A percentile compares a stretch with the other conserved stretches of the same genome.
phyloP scores from a whole-genome alignment of 2,113 vertebrate species.

The Burhinus bistriatus region DNA sequence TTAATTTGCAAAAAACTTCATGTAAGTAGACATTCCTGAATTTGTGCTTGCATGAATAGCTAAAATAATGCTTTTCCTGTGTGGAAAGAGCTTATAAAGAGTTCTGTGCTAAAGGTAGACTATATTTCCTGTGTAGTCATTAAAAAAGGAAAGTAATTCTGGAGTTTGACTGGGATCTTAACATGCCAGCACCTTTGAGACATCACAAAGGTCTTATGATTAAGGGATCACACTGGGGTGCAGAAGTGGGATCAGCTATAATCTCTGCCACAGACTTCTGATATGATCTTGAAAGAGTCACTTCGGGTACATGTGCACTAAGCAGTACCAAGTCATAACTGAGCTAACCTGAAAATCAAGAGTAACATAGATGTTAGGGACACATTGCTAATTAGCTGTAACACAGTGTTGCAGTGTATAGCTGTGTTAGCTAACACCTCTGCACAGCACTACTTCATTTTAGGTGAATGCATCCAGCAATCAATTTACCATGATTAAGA shows the following conservation, averaged over 20 bases:
- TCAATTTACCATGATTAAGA: not conserved
- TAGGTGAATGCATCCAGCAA: not conserved
- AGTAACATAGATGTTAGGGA: not conserved
- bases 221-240: not conserved
- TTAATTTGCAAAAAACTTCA: not conserved
- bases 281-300: not conserved
- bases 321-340: not conserved
- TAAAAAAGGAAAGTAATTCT: not conserved
- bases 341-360: not conserved
- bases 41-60: not conserved
- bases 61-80: not conserved
- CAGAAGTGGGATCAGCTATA: not conserved
- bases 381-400: not conserved
- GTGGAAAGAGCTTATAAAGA: not conserved
- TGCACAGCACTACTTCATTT: not conserved
- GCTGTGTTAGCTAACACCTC: not conserved
- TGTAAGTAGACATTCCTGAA: not conserved
- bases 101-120: not conserved
- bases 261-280: not conserved
- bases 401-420: not conserved
- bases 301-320: not conserved
- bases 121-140: not conserved
- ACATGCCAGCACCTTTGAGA: not conserved
- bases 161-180: not conserved
- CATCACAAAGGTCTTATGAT: not conserved